Conservation (phyloP, 2,113 vertebrate genomes). For the Leptosomus discolor region DNA sequence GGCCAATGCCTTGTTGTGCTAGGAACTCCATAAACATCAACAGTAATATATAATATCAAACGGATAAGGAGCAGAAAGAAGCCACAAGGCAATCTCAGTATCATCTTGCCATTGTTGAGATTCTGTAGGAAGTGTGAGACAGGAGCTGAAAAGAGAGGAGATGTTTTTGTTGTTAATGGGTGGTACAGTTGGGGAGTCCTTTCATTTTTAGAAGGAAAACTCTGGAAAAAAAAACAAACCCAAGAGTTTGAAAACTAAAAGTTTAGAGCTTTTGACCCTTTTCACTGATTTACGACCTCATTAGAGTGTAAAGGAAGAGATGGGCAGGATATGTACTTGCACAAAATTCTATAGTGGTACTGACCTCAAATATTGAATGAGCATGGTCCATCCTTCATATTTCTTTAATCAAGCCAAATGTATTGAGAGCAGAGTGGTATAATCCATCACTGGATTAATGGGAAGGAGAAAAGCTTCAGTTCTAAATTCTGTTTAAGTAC, state of each 20-base stretch:
- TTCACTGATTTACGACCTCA: not conserved
- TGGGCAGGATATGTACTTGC: not conserved
- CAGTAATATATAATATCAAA: not conserved
- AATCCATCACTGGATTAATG: slow-evolving; percentile 39
- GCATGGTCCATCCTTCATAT: not conserved
- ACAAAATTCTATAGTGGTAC: not conserved
- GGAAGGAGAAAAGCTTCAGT: not conserved
- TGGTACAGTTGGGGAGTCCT: not conserved
- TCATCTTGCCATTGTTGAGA: not conserved
- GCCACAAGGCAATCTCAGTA: not conserved
- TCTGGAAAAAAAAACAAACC: not conserved
- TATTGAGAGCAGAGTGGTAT: not conserved
- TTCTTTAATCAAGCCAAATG: slow-evolving; percentile 47
- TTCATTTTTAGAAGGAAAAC: not conserved
- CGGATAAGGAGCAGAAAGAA: not conserved
- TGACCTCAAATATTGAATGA: slow-evolving; percentile 8
- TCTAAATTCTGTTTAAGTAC: slow-evolving; percentile 30
- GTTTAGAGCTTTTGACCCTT: not conserved
- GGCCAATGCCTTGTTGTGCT: not conserved
- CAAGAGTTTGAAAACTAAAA: not conserved
- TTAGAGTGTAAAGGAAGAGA: not conserved
- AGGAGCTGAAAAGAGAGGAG: not conserved
- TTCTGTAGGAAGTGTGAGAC: not conserved
- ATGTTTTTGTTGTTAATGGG: not conserved
- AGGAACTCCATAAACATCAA: not conserved